Percentiles rank a stretch among this genome's conserved stretches.
phyloP scores from a whole-genome alignment of 2,797 vertebrate genomes.

The Craterocephalus amniculus region DNA sequence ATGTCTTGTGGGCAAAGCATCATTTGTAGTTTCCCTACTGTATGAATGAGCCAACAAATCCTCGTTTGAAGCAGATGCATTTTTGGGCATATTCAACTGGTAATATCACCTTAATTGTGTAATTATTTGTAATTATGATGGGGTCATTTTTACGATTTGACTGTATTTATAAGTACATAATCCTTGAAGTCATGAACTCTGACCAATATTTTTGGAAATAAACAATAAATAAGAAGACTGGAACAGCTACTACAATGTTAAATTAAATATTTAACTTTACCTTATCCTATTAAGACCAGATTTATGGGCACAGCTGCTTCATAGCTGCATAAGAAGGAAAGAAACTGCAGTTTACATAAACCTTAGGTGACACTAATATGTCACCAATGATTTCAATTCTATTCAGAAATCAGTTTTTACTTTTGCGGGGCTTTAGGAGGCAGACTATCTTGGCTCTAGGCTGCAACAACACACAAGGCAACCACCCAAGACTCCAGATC shows the following conservation, averaged over 20 bases:
- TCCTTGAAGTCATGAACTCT: background rate
- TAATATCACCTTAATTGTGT: constrained; percentile 7
- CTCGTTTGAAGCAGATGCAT: constrained; percentile 41
- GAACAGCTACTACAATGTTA: background rate
- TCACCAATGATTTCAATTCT: background rate
- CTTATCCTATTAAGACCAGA: background rate
- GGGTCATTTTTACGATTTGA: background rate
- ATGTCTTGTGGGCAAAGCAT: constrained; percentile 71
- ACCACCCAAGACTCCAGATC: background rate
- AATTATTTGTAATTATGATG: constrained; percentile 1
- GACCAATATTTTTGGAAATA: background rate
- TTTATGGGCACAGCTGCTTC: background rate
- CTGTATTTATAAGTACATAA: background rate
- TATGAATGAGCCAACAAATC: constrained; percentile 55
- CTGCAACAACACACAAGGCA: background rate
- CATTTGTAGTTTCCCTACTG: constrained; percentile 67
- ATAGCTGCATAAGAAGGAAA: background rate
- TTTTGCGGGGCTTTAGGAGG: background rate
- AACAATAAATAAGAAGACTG: background rate
- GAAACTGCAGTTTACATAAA: background rate
- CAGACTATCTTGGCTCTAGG: background rate
- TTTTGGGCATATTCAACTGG: constrained; percentile 18
- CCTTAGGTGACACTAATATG: background rate
- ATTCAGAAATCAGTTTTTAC: background rate
- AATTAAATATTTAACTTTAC: background rate